Conservation (phyloP, 2,888 invertebrate species). For the Ceratothoa steindachneri region DNA sequence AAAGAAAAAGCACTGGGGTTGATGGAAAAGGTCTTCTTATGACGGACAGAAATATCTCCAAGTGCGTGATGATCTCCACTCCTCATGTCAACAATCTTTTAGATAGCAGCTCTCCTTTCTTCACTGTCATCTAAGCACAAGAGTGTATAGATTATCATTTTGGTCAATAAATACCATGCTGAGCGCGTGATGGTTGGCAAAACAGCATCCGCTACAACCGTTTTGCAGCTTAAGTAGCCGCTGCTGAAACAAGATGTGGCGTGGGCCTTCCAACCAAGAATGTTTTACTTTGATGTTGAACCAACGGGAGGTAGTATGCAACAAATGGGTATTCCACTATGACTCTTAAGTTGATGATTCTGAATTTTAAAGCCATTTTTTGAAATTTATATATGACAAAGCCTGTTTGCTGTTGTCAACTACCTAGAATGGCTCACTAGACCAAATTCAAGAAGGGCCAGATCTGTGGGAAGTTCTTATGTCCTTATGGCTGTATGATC, state of each 20-base stretch:
- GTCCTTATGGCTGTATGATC: conserved; percentile 15
- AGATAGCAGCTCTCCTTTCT: conserved; percentile 3
- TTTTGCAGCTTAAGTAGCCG: conserved; percentile 16
- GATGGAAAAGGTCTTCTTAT: background rate
- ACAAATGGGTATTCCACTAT: background rate
- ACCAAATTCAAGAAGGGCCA: conserved; percentile 14
- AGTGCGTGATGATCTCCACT: background rate
- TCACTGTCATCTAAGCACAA: conserved; percentile 22
- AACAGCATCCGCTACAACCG: conserved; percentile 20
- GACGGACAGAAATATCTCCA: background rate
- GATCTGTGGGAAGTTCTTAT: conserved; percentile 9
- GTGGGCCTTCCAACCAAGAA: conserved; percentile 19
- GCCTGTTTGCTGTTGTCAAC: conserved; percentile 16
- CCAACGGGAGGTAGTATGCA: conserved; percentile 6
- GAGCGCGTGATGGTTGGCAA: conserved; percentile 27
- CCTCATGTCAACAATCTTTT: background rate
- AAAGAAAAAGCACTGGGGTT: background rate
- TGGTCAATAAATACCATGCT: conserved; percentile 21
- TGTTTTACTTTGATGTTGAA: conserved; percentile 17
- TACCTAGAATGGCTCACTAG: conserved; percentile 4
- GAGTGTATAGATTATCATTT: conserved; percentile 12
- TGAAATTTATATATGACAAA: conserved; percentile 1
- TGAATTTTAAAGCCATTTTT: conserved; percentile 1
- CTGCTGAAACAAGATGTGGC: conserved; percentile 23
- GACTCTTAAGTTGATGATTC: background rate